Conservation (phyloP, 2,888 invertebrate genomes). For the Itoplectis maculator region DNA sequence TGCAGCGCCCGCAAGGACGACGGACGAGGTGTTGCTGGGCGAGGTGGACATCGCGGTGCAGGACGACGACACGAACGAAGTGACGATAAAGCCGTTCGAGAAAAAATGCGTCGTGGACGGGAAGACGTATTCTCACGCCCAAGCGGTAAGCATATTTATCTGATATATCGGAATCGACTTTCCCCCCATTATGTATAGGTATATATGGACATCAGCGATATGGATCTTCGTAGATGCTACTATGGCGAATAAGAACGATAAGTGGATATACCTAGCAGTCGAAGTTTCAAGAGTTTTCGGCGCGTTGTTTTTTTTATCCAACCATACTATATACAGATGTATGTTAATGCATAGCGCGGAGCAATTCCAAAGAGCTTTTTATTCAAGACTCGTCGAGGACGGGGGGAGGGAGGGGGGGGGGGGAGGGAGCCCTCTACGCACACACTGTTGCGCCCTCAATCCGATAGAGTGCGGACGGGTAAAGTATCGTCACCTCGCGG, state of each 20-base stretch:
- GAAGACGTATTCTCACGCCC: conserved; percentile 79
- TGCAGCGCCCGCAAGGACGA: conserved; percentile 77
- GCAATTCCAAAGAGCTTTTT: conserved; percentile 19
- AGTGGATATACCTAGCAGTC: not conserved
- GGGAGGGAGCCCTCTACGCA: conserved; percentile 1
- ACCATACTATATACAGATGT: conserved; percentile 10
- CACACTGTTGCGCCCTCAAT: conserved; percentile 1
- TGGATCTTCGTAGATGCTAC: not conserved
- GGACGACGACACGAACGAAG: conserved; percentile 71
- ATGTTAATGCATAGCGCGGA: not conserved
- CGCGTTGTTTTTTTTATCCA: conserved; percentile 4
- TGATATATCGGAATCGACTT: no score
- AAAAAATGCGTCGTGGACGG: conserved; percentile 80
- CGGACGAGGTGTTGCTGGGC: conserved; percentile 78
- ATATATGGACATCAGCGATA: no score
- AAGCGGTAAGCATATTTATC: conserved; percentile 75
- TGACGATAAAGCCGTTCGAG: conserved; percentile 76
- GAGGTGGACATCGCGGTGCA: conserved; percentile 79
- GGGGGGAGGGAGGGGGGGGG: no score
- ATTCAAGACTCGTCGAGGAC: conserved; percentile 29
- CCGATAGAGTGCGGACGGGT: conserved; percentile 9
- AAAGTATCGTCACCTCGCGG: conserved; percentile 59
- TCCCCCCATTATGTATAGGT: not conserved
- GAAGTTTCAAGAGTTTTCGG: conserved; percentile 6
- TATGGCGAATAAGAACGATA: not conserved